phyloP scores from a whole-genome alignment of 2,888 invertebrate genomes.

The Clepsis dumicolana region DNA sequence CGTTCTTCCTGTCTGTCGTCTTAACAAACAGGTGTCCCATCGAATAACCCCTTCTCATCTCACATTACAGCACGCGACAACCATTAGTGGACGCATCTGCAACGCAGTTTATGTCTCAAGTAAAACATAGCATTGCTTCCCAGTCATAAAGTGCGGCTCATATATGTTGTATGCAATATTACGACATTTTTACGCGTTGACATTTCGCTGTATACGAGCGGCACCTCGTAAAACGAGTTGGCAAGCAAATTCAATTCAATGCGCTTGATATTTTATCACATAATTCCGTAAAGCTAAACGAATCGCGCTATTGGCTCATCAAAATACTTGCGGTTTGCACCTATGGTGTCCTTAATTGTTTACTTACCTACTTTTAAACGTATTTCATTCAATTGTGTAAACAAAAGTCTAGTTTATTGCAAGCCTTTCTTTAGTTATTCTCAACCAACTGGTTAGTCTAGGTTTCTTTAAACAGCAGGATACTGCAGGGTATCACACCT shows the following conservation, averaged over 20 bases:
- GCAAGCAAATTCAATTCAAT: constrained; percentile 76
- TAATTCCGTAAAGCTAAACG: constrained; percentile 17
- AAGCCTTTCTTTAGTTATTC: too few species aligned
- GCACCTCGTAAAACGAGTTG: constrained; percentile 70
- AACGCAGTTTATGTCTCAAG: constrained; percentile 51
- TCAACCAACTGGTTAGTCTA: too few species aligned
- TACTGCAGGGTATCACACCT: too few species aligned
- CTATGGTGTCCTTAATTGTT: not conserved
- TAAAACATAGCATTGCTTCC: constrained; percentile 45
- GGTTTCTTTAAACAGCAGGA: too few species aligned
- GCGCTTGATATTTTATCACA: constrained; percentile 46
- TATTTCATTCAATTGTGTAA: too few species aligned
- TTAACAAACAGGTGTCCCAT: not conserved
- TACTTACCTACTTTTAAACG: constrained; percentile 18
- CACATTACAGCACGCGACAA: constrained; percentile 39
- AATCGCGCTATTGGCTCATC: constrained; percentile 9
- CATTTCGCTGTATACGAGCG: constrained; percentile 61
- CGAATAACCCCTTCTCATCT: constrained; percentile 13
- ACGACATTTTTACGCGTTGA: constrained; percentile 74
- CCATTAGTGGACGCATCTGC: constrained; percentile 53
- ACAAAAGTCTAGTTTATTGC: too few species aligned
- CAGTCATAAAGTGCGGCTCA: constrained; percentile 60
- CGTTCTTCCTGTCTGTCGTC: not conserved
- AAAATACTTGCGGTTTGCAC: not conserved
- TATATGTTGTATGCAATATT: constrained; percentile 76